Conservation (phyloP, 2,113 vertebrate species). For the Myotis yumanensis region DNA sequence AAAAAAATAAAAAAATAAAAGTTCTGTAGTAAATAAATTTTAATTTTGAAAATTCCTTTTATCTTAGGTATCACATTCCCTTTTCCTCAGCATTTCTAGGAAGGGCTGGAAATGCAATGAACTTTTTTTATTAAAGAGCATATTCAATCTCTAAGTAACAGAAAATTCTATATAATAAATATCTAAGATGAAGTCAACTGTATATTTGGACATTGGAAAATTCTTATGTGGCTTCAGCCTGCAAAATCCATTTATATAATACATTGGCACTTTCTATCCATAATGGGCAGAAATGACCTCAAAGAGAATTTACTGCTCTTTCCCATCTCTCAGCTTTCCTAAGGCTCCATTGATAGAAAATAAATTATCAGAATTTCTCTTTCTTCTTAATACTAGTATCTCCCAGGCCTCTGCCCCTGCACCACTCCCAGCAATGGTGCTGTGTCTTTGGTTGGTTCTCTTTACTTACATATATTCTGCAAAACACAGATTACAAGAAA, state of each 20-base stretch:
- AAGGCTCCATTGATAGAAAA: background rate
- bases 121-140: background rate
- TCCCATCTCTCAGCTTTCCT: background rate
- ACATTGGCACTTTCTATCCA: background rate
- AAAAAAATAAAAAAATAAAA: background rate
- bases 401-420: background rate
- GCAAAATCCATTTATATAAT: background rate
- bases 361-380: background rate
- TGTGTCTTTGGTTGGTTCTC: background rate
- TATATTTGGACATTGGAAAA: background rate
- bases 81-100: background rate
- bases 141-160: slow-evolving; percentile 3
- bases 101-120: background rate
- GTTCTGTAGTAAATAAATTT: background rate
- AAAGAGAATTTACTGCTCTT: background rate
- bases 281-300: background rate
- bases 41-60: background rate
- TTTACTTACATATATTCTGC: background rate
- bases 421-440: background rate
- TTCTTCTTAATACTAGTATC: background rate
- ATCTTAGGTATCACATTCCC: background rate
- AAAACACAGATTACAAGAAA: background rate
- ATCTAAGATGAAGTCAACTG: background rate
- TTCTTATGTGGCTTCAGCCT: background rate
- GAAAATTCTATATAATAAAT: background rate